Conservation (phyloP, 2,113 vertebrate genomes). For the Phyllostomus hastatus region DNA sequence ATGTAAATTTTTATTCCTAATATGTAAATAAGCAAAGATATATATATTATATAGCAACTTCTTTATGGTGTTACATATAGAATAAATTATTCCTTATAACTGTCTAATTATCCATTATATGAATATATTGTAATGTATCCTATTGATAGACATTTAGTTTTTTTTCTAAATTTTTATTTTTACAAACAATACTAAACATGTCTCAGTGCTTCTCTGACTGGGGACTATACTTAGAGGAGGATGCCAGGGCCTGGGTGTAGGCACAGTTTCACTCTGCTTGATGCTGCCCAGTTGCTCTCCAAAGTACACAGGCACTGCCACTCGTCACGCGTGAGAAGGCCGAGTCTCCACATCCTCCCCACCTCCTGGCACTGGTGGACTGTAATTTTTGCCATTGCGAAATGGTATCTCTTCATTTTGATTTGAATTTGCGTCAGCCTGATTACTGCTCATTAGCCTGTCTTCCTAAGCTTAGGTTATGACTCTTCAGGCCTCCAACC, state of each 20-base stretch:
- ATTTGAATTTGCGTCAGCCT: neutral
- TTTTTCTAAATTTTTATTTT: neutral
- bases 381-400: slow-evolving; percentile 1
- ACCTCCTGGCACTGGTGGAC: neutral
- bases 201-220: neutral
- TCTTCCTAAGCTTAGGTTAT: neutral
- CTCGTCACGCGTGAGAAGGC: rapidly evolving
- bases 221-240: neutral
- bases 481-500: neutral
- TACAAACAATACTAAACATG: neutral
- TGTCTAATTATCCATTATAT: neutral
- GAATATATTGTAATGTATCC: neutral
- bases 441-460: neutral
- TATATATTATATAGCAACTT: neutral
- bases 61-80: neutral
- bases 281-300: neutral
- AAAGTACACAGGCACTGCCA: rapidly evolving
- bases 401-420: neutral
- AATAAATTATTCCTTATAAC: neutral
- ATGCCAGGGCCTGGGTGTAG: neutral
- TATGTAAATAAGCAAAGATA: neutral
- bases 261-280: neutral
- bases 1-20: neutral
- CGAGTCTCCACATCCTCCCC: neutral
- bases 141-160: neutral